These are phyloP conservation scores for Hiodon alosoides DNA, from an alignment of 2,113 vertebrate species.

Conservation along the genomic window DNA sequence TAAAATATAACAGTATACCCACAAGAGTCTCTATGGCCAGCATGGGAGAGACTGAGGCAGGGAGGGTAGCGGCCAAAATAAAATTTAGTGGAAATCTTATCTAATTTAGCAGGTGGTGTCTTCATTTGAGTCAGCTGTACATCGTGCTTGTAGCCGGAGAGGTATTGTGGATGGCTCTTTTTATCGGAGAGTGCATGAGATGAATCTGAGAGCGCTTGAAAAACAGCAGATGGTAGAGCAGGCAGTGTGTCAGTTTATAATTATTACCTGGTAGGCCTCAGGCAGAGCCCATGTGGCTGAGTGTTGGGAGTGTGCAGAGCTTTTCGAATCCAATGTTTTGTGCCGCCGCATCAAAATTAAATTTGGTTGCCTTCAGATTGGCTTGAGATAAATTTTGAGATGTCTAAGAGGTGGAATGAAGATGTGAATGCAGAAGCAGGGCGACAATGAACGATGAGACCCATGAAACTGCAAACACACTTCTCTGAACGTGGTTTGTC, in stretches of 20 bases:
- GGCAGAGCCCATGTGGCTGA: background rate
- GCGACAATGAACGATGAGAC: no score
- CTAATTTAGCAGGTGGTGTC: constrained; percentile 12
- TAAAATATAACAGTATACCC: background rate
- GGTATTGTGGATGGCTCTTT: constrained; percentile 2
- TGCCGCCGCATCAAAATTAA: background rate
- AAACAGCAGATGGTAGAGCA: constrained; percentile 23
- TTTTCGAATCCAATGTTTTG: constrained; percentile 2
- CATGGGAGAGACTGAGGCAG: background rate
- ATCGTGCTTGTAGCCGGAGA: background rate
- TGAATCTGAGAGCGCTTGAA: constrained; percentile 12
- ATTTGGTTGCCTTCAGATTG: background rate
- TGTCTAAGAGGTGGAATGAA: background rate
- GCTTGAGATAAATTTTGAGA: background rate
- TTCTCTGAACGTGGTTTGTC: no score
- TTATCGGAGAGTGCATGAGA: constrained; percentile 4
- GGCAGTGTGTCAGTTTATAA: constrained; percentile 22
- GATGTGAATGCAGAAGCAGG: background rate
- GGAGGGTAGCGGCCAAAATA: background rate
- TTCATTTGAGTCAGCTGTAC: constrained; percentile 7
- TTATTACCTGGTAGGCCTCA: constrained; percentile 21
- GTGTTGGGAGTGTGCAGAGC: background rate
- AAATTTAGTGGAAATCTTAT: constrained; percentile 2
- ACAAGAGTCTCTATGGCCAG: background rate
- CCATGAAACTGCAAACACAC: no score